Base-by-base conservation (phyloP, 2,888 invertebrate genomes). In the Cheilosia grossa region DNA sequence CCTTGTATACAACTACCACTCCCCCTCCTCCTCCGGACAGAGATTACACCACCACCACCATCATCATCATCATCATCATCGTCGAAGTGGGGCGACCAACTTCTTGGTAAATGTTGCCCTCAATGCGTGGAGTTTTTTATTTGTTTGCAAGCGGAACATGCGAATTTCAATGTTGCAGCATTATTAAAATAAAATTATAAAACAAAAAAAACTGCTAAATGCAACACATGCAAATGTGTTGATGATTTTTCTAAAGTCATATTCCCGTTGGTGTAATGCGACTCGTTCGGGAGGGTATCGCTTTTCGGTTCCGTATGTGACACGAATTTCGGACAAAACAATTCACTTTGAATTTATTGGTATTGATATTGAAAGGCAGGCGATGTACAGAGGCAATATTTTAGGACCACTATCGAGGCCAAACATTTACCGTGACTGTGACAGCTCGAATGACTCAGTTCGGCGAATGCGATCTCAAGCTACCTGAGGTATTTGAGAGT, bases 221-320 rank as follows among this genome's bases (percentile, higher is more conserved):
- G 30, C 56, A 56, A 42, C 24, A 49, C 37, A 37, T 37, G 37
- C 37, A 37, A 37, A 37, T 37, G 37, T 37, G 37, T 13, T 10
- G 9, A 2, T 10, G 3, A 33, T 33, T 33, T 33, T 33, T 10
- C 13, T 37, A 37, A 37, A 37, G 37, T 33, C 10, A 33, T n/a
- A 27, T 54, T 54, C 54, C 44, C 42, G n/a, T 27, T 54, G 27
- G 30, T n/a, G 27, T 9, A 13, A 54, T 30, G 30, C 30, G n/a
- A 54, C n/a, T 51, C 19, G 19, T 47, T 17, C 17, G 19, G 19
- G 19, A 19, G 7, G 47, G 15, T 27, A 27, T 47, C 1, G 3
- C 1, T 6, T 24, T 7, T 53, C 24, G 44, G 69, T 47, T 69
- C 58, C 58, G 47, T 47, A 37, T 58, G 56, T 47, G 69, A 69